Evolutionary conservation across 1,140 invertebrate species (phyloP).

Genomic region (Drosophila nikananu): DNA sequence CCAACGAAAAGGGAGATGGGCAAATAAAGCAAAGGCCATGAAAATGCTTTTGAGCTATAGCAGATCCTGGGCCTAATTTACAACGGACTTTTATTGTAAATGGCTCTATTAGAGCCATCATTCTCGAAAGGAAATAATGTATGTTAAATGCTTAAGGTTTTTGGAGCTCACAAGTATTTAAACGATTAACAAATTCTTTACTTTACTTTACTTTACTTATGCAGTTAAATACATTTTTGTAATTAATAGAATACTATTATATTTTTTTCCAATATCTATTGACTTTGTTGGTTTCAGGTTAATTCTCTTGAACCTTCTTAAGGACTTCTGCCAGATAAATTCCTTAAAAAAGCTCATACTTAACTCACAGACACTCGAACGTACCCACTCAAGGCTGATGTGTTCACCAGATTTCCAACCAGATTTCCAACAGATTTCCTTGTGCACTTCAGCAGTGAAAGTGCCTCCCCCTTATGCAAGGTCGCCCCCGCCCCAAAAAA

Average conservation of each 20-base stretch:
- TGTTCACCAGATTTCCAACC: constrained; percentile 18
- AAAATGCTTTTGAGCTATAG: constrained; percentile 3
- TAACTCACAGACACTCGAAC: background rate
- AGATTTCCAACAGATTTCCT: constrained; percentile 33
- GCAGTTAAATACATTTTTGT: background rate
- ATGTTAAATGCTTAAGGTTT: too few relatives aligned
- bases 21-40: constrained; percentile 20
- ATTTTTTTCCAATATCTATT: background rate
- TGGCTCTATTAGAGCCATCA: constrained; percentile 13
- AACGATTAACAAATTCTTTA: background rate
- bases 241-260: too few relatives aligned
- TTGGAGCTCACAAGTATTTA: background rate
- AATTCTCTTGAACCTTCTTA: background rate
- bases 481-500: background rate
- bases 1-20: constrained; percentile 5
- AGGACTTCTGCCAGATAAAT: background rate
- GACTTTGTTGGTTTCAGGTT: background rate
- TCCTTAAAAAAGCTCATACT: constrained; percentile 14
- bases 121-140: background rate
- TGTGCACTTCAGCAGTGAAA: constrained; percentile 15
- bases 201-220: background rate
- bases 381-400: constrained; percentile 19
- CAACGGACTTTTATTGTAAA: constrained; percentile 1
- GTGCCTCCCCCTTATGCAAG: constrained; percentile 9
- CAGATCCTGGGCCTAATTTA: constrained; percentile 4